Evolutionary conservation across 2,113 vertebrate genomes (phyloP).

Genomic region (Cinclus mexicanus): DNA sequence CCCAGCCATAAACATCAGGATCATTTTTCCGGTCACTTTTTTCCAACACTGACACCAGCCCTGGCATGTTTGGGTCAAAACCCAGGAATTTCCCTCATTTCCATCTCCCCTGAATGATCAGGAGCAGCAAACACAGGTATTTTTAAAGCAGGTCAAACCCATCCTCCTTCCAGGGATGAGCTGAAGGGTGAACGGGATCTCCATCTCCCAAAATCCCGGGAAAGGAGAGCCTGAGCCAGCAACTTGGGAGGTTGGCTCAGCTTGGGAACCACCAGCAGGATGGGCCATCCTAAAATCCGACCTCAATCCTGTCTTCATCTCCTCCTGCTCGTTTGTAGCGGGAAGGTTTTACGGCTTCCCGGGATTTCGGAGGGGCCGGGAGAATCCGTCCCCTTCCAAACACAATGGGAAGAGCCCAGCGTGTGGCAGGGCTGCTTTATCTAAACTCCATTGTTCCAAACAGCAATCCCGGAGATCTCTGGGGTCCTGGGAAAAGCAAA

Average conservation of each 20-base stretch:
- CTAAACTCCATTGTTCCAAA: not conserved
- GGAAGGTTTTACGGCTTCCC: not conserved
- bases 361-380: not conserved
- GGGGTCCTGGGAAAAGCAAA: not conserved
- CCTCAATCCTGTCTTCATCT: not conserved
- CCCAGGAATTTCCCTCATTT: not conserved
- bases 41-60: accelerated
- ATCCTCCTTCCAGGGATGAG: not conserved
- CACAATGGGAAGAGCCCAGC: slow-evolving; percentile 17
- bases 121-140: not conserved
- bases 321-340: not conserved
- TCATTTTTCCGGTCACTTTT: not conserved
- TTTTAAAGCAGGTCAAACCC: not conserved
- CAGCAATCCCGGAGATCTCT: not conserved
- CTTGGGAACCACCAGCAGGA: not conserved
- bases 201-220: not conserved
- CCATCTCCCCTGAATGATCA: not conserved
- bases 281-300: not conserved
- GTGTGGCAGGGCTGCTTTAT: not conserved
- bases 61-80: not conserved
- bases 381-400: not conserved
- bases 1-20: not conserved
- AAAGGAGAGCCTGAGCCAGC: not conserved
- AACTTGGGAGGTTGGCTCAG: slow-evolving; percentile 15
- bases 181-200: not conserved